Conservation (phyloP, 2,888 invertebrate species). For the Rhaphigaster nebulosa region DNA sequence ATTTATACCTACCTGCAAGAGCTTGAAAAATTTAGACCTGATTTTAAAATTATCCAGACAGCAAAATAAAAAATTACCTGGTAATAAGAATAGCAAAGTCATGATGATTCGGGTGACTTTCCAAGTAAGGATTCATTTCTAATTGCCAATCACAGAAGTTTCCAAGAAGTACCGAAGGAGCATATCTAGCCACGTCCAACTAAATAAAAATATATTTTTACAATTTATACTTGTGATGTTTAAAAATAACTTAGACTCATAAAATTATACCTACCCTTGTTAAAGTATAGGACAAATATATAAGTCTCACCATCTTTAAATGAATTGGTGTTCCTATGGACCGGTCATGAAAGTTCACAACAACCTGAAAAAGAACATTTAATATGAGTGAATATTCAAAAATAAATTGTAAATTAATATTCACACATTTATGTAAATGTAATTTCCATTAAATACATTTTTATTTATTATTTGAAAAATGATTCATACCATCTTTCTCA, state of each 20-base stretch:
- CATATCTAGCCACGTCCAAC: conserved; percentile 69
- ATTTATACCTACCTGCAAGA: not conserved
- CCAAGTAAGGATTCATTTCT: conserved; percentile 71
- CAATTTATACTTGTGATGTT: not conserved
- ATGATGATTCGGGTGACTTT: conserved; percentile 74
- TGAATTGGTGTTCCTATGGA: conserved; percentile 43
- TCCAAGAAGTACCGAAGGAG: conserved; percentile 71
- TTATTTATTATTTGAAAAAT: not conserved
- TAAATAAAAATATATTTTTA: conserved; percentile 63
- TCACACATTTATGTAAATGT: not conserved
- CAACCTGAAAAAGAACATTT: conserved; percentile 56
- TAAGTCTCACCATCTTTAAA: conserved; percentile 52
- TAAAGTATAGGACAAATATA: conserved; percentile 34
- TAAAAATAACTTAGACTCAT: not conserved
- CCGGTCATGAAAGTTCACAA: conserved; percentile 59
- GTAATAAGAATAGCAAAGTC: conserved; percentile 74
- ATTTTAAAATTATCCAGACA: not conserved
- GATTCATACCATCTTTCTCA: too few species aligned
- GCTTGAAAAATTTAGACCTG: not conserved
- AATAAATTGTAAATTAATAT: not conserved
- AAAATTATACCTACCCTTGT: conserved; percentile 41
- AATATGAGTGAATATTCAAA: not conserved
- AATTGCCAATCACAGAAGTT: conserved; percentile 74
- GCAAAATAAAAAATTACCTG: conserved; percentile 68
- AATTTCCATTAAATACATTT: not conserved